Evolutionary conservation across 1,140 invertebrate genomes (phyloP).

Genomic region (Drosophila quadrilineata): DNA sequence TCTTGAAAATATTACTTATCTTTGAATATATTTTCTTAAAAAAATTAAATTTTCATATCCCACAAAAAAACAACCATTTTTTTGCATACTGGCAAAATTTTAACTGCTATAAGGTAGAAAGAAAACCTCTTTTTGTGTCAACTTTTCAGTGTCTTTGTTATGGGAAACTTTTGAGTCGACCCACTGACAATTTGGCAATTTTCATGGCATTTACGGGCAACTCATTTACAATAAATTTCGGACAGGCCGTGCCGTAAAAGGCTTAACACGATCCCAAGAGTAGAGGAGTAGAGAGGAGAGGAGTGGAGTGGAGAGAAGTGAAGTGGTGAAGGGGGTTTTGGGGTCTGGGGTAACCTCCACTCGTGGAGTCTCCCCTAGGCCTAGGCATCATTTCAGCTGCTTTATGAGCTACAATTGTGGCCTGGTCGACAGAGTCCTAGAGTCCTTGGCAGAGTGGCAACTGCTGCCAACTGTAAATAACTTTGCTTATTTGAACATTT

Average conservation of each 20-base stretch:
- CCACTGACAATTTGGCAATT: conserved; percentile 40
- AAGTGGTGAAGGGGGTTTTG: too few species aligned
- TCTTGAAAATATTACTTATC: too few species aligned
- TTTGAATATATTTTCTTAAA: too few species aligned
- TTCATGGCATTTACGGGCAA: conserved; percentile 56
- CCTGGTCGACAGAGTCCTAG: too few species aligned
- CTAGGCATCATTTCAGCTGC: conserved; percentile 57
- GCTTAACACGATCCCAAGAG: conserved; percentile 41
- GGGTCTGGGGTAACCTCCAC: background rate
- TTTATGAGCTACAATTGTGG: conserved; percentile 75
- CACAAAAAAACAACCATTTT: background rate
- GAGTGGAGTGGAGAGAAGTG: too few species aligned
- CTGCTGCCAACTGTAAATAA: conserved; percentile 71
- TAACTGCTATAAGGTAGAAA: background rate
- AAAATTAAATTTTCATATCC: background rate
- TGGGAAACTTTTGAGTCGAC: conserved; percentile 16
- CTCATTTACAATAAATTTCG: conserved; percentile 73
- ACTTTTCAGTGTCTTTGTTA: background rate
- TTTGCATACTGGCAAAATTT: background rate
- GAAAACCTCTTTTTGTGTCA: background rate
- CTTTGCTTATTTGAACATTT: conserved; percentile 76
- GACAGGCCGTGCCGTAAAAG: conserved; percentile 65
- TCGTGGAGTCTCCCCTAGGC: background rate
- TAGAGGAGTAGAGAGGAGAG: too few species aligned
- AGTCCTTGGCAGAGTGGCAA: background rate